These are phyloP conservation scores for Phorcus lineatus DNA, from an alignment of 2,888 invertebrate genomes.

Conservation along the genomic window DNA sequence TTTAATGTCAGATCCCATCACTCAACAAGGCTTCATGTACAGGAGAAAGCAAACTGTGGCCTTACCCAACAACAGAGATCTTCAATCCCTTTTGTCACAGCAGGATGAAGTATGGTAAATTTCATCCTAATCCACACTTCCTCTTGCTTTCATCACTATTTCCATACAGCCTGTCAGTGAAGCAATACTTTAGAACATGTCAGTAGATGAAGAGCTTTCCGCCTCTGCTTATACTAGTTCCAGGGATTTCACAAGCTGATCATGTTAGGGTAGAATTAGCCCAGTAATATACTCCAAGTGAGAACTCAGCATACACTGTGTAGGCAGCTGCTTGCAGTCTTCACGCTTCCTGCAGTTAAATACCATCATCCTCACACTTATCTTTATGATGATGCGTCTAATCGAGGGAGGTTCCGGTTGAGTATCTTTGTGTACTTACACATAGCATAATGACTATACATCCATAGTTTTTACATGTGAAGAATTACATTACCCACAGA, in stretches of 20 bases:
- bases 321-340: not conserved
- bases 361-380: not conserved
- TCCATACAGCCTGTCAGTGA: not conserved
- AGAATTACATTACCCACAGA: too few relatives aligned
- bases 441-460: too few relatives aligned
- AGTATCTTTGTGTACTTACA: not conserved
- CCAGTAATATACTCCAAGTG: not conserved
- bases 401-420: not conserved
- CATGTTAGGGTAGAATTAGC: not conserved
- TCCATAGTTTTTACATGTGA: too few relatives aligned
- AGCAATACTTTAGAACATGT: not conserved
- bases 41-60: too few relatives aligned
- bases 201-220: not conserved
- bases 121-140: not conserved
- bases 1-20: too few relatives aligned
- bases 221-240: not conserved
- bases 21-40: too few relatives aligned
- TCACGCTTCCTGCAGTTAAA: not conserved
- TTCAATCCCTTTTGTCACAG: not conserved
- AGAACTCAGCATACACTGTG: not conserved
- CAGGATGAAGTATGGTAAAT: not conserved
- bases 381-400: not conserved
- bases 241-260: slow-evolving; percentile 1
- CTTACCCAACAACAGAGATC: not conserved
- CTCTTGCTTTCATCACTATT: not conserved